Evolutionary conservation across 2,797 vertebrate species (phyloP).

Genomic region (Argyrosomus regius): DNA sequence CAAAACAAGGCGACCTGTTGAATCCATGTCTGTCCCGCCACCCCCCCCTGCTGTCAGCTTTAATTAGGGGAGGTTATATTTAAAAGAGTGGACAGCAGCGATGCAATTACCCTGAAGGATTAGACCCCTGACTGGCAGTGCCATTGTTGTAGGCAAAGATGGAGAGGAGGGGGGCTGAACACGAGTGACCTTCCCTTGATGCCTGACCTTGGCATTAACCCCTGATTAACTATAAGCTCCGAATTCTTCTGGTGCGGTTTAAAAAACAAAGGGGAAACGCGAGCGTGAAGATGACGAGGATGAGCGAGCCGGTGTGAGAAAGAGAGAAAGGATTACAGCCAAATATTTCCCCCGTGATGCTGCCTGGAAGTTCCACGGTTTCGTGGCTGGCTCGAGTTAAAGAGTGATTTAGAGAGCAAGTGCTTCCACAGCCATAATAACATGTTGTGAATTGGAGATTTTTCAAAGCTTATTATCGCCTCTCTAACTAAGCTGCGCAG

Average conservation of each 20-base stretch:
- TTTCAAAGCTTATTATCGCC: conserved; percentile 54
- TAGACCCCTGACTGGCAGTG: conserved; percentile 50
- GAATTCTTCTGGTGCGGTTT: conserved; percentile 26
- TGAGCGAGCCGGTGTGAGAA: conserved; percentile 25
- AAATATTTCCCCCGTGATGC: conserved; percentile 34
- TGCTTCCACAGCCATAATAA: conserved; percentile 51
- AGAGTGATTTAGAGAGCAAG: conserved; percentile 32
- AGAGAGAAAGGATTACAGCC: conserved; percentile 17
- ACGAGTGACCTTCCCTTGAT: conserved; percentile 41
- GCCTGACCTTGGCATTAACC: conserved; percentile 76
- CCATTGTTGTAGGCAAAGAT: conserved; percentile 51
- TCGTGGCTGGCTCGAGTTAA: conserved; percentile 37
- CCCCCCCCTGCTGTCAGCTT: conserved; percentile 55
- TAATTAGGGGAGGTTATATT: conserved; percentile 72
- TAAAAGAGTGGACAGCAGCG: conserved; percentile 68
- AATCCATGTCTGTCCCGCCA: conserved; percentile 46
- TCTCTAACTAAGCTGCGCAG: conserved; percentile 50
- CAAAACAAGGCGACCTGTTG: conserved; percentile 66
- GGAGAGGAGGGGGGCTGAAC: conserved; percentile 10
- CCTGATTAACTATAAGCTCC: conserved; percentile 27
- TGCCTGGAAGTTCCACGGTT: conserved; percentile 50
- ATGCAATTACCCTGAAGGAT: conserved; percentile 73
- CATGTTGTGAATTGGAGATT: conserved; percentile 54
- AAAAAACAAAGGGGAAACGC: conserved; percentile 26
- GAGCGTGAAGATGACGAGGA: conserved; percentile 30